Percentiles rank a stretch among this genome's conserved stretches.
phyloP scores from a whole-genome alignment of 2,888 invertebrate genomes.

The Noctua pronuba region DNA sequence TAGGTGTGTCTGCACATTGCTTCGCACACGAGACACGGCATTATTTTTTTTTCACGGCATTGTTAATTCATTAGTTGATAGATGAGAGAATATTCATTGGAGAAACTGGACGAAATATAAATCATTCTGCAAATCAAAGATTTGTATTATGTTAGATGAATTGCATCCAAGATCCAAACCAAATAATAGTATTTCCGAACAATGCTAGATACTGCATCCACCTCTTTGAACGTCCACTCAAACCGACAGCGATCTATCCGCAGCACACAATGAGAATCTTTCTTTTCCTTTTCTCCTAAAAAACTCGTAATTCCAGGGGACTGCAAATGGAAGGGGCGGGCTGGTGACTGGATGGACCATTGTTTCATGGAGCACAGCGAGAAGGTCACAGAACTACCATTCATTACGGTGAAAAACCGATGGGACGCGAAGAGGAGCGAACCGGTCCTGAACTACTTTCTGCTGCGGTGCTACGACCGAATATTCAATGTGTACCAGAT shows the following conservation, averaged over 20 bases:
- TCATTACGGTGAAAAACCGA: conserved; percentile 86
- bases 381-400: conserved; percentile 88
- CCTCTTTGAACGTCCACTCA: conserved; percentile 13
- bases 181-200: neutral
- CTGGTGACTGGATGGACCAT: conserved; percentile 92
- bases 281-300: conserved; percentile 20
- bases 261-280: conserved; percentile 28
- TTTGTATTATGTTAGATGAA: neutral
- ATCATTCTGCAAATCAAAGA: neutral
- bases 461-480: conserved; percentile 85
- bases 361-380: conserved; percentile 88
- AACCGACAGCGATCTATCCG: conserved; percentile 25
- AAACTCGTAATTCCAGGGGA: conserved; percentile 78
- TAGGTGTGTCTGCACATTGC: too few relatives aligned
- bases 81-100: too few relatives aligned
- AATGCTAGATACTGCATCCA: neutral
- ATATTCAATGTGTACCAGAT: conserved; percentile 89
- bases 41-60: too few relatives aligned
- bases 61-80: too few relatives aligned
- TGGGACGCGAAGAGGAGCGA: conserved; percentile 87
- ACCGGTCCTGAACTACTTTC: conserved; percentile 87
- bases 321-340: conserved; percentile 91
- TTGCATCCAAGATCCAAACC: neutral
- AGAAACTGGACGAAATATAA: neutral
- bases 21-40: too few relatives aligned